Percentiles rank a stretch among this genome's conserved stretches.
These are phyloP conservation scores for Origma solitaria DNA, from an alignment of 2,113 vertebrate genomes.

Conservation along the genomic window DNA sequence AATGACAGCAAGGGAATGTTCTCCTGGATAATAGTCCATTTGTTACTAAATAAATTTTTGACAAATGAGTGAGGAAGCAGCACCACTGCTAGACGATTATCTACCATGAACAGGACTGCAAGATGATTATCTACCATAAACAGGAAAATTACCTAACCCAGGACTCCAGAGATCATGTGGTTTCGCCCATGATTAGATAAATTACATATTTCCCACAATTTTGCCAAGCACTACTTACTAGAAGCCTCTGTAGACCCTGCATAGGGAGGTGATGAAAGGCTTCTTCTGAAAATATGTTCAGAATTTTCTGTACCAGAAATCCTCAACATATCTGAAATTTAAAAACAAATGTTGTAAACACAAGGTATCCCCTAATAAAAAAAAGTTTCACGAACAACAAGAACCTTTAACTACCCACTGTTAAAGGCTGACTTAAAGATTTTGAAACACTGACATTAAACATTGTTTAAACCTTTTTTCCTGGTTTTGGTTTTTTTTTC, in stretches of 20 bases:
- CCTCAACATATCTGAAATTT: conserved; percentile 58
- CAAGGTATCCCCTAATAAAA: background rate
- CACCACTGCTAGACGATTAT: background rate
- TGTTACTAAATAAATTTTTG: background rate
- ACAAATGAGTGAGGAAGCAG: background rate
- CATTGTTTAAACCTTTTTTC: background rate
- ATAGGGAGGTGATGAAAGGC: conserved; percentile 63
- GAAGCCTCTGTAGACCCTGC: conserved; percentile 70
- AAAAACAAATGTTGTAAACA: background rate
- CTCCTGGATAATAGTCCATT: background rate
- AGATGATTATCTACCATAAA: background rate
- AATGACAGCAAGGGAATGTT: background rate
- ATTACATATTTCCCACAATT: background rate
- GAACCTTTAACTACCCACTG: background rate
- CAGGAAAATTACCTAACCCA: background rate
- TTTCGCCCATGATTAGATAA: background rate
- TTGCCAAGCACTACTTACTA: conserved; percentile 60
- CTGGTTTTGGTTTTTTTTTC: background rate
- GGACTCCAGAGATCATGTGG: background rate
- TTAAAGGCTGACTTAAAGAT: background rate
- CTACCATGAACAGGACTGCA: background rate
- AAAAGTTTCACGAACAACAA: background rate
- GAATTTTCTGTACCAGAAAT: conserved; percentile 38
- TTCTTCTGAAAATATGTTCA: conserved; percentile 64
- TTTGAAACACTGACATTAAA: background rate